These are phyloP conservation scores for Balearica regulorum DNA, from an alignment of 2,797 vertebrate genomes.

Conservation along the genomic window DNA sequence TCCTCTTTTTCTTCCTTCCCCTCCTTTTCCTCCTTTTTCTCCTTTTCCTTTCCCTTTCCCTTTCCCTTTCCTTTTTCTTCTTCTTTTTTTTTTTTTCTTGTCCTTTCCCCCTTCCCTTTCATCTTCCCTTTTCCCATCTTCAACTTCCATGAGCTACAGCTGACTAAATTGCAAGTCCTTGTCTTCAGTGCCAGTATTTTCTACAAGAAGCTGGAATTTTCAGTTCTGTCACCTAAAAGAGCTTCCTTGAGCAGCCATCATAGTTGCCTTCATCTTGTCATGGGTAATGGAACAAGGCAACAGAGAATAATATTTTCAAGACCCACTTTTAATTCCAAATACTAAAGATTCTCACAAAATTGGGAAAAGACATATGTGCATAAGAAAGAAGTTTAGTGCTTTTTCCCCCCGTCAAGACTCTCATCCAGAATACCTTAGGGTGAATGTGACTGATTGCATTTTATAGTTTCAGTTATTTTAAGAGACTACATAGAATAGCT, in stretches of 20 bases:
- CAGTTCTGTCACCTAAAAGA: neutral
- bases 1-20: too few relatives aligned
- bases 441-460: neutral
- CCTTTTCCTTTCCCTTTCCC: neutral
- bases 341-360: neutral
- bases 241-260: neutral
- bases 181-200: neutral
- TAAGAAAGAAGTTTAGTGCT: neutral
- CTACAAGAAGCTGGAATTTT: neutral
- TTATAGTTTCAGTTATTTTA: neutral
- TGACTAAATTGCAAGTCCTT: neutral
- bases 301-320: neutral
- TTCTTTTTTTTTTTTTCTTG: too few relatives aligned
- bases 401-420: neutral
- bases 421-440: neutral
- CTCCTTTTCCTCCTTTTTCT: neutral
- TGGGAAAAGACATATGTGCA: neutral
- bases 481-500: neutral
- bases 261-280: neutral
- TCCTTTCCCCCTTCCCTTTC: neutral
- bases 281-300: neutral
- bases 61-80: too few relatives aligned
- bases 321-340: neutral
- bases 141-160: neutral
- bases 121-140: neutral